Evolutionary conservation across 2,888 invertebrate genomes (phyloP).

Genomic region (Phortica magna): DNA sequence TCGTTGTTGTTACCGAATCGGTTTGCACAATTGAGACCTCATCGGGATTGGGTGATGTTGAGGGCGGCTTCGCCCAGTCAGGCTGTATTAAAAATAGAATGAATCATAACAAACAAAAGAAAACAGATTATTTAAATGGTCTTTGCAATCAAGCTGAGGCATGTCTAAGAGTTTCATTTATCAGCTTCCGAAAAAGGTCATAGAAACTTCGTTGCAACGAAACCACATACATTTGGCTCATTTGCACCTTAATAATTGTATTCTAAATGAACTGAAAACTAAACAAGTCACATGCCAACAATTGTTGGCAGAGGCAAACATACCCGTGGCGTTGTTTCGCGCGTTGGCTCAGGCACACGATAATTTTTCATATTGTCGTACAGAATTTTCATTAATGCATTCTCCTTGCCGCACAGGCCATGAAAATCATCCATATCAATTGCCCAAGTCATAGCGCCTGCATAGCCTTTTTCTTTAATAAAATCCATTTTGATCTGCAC

Average conservation of each 20-base stretch:
- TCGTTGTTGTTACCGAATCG: conserved; percentile 73
- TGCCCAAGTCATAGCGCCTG: conserved; percentile 95
- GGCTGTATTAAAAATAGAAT: conserved; percentile 79
- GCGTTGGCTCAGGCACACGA: conserved; percentile 83
- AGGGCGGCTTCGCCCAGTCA: conserved; percentile 89
- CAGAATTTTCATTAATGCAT: conserved; percentile 86
- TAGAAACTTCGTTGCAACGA: too few species aligned
- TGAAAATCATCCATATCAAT: conserved; percentile 92
- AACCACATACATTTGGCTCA: conserved; percentile 36
- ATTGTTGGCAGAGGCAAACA: conserved; percentile 60
- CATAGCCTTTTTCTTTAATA: conserved; percentile 89
- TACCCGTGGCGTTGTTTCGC: conserved; percentile 85
- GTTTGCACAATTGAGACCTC: conserved; percentile 66
- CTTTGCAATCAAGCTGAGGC: not conserved
- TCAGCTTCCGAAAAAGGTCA: too few species aligned
- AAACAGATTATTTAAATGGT: too few species aligned
- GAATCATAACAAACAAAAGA: too few species aligned
- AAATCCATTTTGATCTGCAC: conserved; percentile 94
- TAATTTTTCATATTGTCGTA: conserved; percentile 86
- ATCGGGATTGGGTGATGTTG: conserved; percentile 81
- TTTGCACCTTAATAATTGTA: conserved; percentile 36
- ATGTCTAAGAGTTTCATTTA: too few species aligned
- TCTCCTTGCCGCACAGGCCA: conserved; percentile 88
- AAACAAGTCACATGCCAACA: conserved; percentile 13
- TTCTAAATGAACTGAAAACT: not conserved